Percentiles rank a stretch among this genome's conserved stretches.
Evolutionary conservation across 2,113 vertebrate species (phyloP).

Genomic region (Osmerus mordax): DNA sequence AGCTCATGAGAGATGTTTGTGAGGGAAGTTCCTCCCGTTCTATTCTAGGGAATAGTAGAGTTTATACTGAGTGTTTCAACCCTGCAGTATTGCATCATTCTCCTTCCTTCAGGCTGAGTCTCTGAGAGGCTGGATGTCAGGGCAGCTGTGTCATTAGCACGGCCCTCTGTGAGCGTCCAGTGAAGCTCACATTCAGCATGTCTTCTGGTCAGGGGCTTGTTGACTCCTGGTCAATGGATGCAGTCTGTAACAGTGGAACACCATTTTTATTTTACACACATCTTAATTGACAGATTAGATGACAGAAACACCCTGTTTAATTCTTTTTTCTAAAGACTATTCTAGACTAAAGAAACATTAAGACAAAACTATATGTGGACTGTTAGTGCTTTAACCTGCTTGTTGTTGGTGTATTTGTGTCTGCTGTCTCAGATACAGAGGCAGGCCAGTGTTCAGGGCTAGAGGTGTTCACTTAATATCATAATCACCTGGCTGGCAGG

Average conservation of each 20-base stretch:
- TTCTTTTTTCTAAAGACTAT: too few species aligned
- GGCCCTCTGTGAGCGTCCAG: background rate
- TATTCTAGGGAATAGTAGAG: background rate
- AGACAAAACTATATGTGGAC: too few species aligned
- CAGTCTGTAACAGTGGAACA: too few species aligned
- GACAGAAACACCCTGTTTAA: too few species aligned
- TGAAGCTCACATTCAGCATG: background rate
- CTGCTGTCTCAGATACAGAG: background rate
- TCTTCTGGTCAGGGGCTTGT: background rate
- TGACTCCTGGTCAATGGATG: background rate
- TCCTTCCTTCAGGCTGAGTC: background rate
- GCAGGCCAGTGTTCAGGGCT: slow-evolving; percentile 27
- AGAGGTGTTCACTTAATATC: slow-evolving; percentile 23
- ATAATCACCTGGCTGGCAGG: slow-evolving; percentile 9
- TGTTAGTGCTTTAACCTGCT: too few species aligned
- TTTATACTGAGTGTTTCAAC: background rate
- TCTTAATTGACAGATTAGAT: too few species aligned
- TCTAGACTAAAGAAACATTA: too few species aligned
- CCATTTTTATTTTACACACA: background rate
- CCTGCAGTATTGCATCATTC: background rate
- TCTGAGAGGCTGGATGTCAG: background rate
- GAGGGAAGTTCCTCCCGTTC: background rate
- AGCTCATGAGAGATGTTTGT: background rate
- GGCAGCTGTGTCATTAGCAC: background rate
- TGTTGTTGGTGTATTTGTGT: too few species aligned